A percentile compares a stretch with the other conserved stretches of the same genome.
Evolutionary conservation across 2,113 vertebrate species (phyloP).

Genomic region (Ia io): DNA sequence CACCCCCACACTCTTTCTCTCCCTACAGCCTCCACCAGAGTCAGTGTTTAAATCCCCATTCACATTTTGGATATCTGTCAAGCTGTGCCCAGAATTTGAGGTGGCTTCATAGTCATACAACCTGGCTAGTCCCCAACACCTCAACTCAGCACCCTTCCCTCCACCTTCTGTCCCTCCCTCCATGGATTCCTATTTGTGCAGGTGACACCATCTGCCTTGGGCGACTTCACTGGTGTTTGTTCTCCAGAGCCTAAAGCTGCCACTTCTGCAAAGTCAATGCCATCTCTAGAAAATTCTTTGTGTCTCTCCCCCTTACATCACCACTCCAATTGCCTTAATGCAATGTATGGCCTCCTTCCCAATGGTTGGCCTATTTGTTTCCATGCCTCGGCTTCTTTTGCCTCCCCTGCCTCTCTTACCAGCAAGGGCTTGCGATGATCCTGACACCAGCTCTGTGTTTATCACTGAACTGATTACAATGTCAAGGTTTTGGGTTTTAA

Average conservation of each 20-base stretch:
- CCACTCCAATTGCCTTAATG: too few species aligned
- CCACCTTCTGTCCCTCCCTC: accelerated
- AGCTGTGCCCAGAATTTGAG: neutral
- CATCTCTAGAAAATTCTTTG: neutral
- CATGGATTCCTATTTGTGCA: accelerated
- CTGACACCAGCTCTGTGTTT: neutral
- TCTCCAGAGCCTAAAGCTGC: neutral
- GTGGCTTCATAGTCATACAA: accelerated
- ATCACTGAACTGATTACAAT: accelerated
- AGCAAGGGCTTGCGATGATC: neutral
- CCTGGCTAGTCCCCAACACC: too few species aligned
- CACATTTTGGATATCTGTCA: accelerated
- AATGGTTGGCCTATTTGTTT: accelerated
- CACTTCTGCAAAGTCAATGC: neutral
- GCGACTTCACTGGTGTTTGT: neutral
- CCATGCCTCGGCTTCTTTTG: too few species aligned
- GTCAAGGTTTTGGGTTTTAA: neutral
- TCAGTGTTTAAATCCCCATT: neutral
- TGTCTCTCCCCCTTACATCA: accelerated
- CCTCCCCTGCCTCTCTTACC: accelerated
- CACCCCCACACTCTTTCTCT: too few species aligned
- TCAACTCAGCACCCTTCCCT: accelerated
- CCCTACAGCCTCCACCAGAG: accelerated
- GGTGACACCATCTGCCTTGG: neutral
- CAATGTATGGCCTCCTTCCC: neutral